Conservation (phyloP, 2,113 vertebrate genomes). For the Malurus cyaneus region DNA sequence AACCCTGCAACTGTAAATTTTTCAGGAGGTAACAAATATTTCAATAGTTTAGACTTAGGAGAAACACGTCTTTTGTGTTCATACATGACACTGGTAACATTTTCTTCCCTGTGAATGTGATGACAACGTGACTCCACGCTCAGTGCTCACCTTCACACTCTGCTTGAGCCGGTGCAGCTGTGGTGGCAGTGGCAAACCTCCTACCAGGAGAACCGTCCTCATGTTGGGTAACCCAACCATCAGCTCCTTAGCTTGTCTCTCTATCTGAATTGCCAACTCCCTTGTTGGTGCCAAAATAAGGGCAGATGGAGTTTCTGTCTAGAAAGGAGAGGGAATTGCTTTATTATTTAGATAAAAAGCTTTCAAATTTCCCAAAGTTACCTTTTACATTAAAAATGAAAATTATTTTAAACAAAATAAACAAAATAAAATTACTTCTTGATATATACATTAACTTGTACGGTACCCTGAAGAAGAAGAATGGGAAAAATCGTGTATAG, state of each 20-base stretch:
- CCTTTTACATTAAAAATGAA: neutral
- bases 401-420: neutral
- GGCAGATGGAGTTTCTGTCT: constrained; percentile 74
- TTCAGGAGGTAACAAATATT: neutral
- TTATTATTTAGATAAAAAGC: neutral
- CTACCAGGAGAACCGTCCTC: constrained; percentile 91
- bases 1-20: neutral
- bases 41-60: neutral
- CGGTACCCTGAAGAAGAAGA: neutral
- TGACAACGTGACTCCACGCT: rapidly evolving
- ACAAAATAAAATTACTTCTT: neutral
- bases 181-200: constrained; percentile 89
- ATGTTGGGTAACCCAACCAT: constrained; percentile 87
- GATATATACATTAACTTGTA: neutral
- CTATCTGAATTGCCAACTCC: constrained; percentile 94
- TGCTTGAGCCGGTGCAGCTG: constrained; percentile 91
- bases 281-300: constrained; percentile 92
- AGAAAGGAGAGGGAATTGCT: neutral
- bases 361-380: neutral
- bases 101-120: neutral
- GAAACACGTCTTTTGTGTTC: neutral
- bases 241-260: constrained; percentile 90
- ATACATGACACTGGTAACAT: neutral
- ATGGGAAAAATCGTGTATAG: neutral
- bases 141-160: constrained; percentile 83